Base-by-base conservation (phyloP, 2,113 vertebrate species). In the Micronycteris hirsuta region DNA sequence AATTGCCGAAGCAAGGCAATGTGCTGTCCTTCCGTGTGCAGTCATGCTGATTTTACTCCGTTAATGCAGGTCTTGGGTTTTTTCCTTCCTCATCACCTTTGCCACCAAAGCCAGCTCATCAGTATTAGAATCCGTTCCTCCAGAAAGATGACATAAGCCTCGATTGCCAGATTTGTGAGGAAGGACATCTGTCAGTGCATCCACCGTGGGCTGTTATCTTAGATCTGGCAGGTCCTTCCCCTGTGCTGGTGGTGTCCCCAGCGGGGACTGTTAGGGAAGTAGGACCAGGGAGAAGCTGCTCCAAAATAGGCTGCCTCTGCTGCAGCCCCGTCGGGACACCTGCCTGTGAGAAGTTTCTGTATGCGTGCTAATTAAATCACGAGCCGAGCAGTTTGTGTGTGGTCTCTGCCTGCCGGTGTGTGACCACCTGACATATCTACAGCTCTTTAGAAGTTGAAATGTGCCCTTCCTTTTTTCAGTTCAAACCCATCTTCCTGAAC, bases 401-500 rank as follows among this genome's bases (percentile, higher is more conserved):
- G 5, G 13, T 47, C 12, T 56, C 20, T 89, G 89, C 74, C 43
- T 54, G 20, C 65, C 68, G 76, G 10, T 15, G 5, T 24, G 3
- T 65, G 8, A 22, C 47, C 41, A 43, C 31, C 26, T 87, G 58
- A 41, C 76, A 41, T 47, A 77, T 20, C 73, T 56, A 20, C 4
- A 85, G 4, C 47, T 81, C 26, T 93, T 76, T 93, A 47, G 89
- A 88, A 76, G 28, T 43, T n/a, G 63, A 83, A 92, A 43, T 65
- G 20, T 41, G 33, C 7, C 6, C 71, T 38, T 71, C 71, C 47
- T 85, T 58, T 63, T 84, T 85, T 71, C 84, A 99, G 99, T 99
- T 99, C 98, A 99, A 99, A 96, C 99, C 99, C 52, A 99, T 99
- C 97, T 99, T 99, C 97, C 98, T 99, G 94, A 99, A 99, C 97